Evolutionary conservation across 1,140 invertebrate species (phyloP).

Genomic region (Drosophila nigrodunni): DNA sequence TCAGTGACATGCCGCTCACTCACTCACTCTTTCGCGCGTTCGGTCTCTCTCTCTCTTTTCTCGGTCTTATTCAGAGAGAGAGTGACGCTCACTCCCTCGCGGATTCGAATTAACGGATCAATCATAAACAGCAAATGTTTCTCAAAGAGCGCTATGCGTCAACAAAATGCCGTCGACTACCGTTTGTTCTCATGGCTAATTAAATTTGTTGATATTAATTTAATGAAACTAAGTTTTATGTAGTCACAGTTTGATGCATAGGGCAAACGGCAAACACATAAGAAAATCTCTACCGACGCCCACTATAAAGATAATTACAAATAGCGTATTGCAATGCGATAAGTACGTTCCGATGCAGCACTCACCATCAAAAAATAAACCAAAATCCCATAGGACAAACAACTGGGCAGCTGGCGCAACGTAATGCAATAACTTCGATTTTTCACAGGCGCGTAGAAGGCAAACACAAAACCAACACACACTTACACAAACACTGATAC

Average conservation of each 20-base stretch:
- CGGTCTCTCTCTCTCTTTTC: slow-evolving; percentile 11
- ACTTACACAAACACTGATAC: slow-evolving; percentile 28
- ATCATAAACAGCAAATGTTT: slow-evolving; percentile 72
- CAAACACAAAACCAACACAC: slow-evolving; percentile 48
- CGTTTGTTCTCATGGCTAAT: slow-evolving; percentile 39
- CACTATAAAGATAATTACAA: slow-evolving; percentile 17
- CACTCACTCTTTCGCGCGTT: slow-evolving; percentile 1
- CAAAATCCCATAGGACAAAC: slow-evolving; percentile 34
- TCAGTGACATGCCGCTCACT: slow-evolving; percentile 7
- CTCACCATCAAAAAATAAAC: slow-evolving; percentile 58
- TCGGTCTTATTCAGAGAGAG: background rate
- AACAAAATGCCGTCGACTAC: slow-evolving; percentile 72
- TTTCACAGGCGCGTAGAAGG: slow-evolving; percentile 64
- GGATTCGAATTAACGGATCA: slow-evolving; percentile 73
- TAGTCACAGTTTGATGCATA: background rate
- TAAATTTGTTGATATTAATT: slow-evolving; percentile 49
- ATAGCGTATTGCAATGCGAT: slow-evolving; percentile 19
- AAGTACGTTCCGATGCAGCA: slow-evolving; percentile 47
- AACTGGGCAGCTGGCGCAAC: slow-evolving; percentile 59
- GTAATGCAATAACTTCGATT: slow-evolving; percentile 80
- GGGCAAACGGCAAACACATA: slow-evolving; percentile 3
- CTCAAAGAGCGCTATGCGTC: slow-evolving; percentile 47
- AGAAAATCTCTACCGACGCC: slow-evolving; percentile 48
- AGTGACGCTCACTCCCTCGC: slow-evolving; percentile 21
- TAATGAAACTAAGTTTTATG: slow-evolving; percentile 16